Conservation (phyloP, 2,888 invertebrate genomes). For the Limenitis arthemis region DNA sequence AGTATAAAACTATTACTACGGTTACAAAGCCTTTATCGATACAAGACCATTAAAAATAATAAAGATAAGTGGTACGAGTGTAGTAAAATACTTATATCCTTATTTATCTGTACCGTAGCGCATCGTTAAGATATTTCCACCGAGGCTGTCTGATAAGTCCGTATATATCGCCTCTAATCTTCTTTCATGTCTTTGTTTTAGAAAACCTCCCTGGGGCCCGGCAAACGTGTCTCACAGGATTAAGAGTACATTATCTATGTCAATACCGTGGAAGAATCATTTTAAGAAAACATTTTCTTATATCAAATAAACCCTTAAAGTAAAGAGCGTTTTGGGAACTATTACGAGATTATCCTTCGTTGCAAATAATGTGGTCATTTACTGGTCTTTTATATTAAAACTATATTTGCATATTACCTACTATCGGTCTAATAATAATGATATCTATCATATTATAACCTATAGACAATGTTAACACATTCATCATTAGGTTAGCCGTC, state of each 20-base stretch:
- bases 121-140: constrained; percentile 40
- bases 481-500: too few species aligned
- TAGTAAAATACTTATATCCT: constrained; percentile 9
- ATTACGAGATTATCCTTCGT: constrained; percentile 42
- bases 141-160: constrained; percentile 39
- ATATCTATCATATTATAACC: too few species aligned
- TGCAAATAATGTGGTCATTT: not conserved
- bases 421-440: not conserved
- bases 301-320: constrained; percentile 60
- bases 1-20: too few species aligned
- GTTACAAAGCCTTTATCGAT: not conserved
- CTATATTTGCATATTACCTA: not conserved
- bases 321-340: constrained; percentile 56
- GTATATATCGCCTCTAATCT: constrained; percentile 50
- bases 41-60: constrained; percentile 4
- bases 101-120: constrained; percentile 27
- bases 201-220: constrained; percentile 46
- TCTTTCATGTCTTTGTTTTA: constrained; percentile 56
- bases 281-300: constrained; percentile 57
- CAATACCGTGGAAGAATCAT: constrained; percentile 49
- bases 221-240: constrained; percentile 36
- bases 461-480: too few species aligned
- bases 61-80: constrained; percentile 2
- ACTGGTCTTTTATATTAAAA: not conserved
- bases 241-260: constrained; percentile 59